These are phyloP conservation scores for Patiria miniata DNA, from an alignment of 35 echinoderm and acorn worm genomes.

Conservation along the genomic window DNA sequence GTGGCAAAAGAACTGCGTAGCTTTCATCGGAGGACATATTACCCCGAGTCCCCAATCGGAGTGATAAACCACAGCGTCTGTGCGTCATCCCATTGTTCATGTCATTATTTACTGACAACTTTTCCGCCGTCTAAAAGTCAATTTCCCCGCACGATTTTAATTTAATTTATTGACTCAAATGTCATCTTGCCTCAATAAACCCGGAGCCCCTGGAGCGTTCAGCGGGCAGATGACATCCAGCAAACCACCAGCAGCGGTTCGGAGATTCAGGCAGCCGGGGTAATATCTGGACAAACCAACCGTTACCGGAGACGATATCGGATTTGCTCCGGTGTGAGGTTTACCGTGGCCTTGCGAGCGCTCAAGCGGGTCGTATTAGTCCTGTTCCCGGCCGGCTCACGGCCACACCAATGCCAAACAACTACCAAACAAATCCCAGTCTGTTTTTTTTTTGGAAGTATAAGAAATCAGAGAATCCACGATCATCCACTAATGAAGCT, in stretches of 20 bases:
- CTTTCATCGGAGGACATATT: too few species aligned
- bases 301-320: not conserved
- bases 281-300: not conserved
- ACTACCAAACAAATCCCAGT: not conserved
- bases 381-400: not conserved
- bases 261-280: not conserved
- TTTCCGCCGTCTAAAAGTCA: constrained; percentile 27
- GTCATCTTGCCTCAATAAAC: not conserved
- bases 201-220: not conserved
- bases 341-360: not conserved
- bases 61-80: too few species aligned
- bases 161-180: constrained; percentile 35
- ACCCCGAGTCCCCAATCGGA: too few species aligned
- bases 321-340: not conserved
- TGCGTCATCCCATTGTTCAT: constrained; percentile 6
- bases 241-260: not conserved
- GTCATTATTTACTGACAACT: constrained; percentile 23
- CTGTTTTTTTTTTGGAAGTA: not conserved
- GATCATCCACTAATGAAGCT: not conserved
- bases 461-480: constrained; percentile 8
- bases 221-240: not conserved
- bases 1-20: too few species aligned
- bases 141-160: constrained; percentile 31
- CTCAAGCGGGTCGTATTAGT: not conserved
- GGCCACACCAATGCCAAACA: constrained; percentile 7